Evolutionary conservation across 2,113 vertebrate genomes (phyloP).

Genomic region (Esox niger): DNA sequence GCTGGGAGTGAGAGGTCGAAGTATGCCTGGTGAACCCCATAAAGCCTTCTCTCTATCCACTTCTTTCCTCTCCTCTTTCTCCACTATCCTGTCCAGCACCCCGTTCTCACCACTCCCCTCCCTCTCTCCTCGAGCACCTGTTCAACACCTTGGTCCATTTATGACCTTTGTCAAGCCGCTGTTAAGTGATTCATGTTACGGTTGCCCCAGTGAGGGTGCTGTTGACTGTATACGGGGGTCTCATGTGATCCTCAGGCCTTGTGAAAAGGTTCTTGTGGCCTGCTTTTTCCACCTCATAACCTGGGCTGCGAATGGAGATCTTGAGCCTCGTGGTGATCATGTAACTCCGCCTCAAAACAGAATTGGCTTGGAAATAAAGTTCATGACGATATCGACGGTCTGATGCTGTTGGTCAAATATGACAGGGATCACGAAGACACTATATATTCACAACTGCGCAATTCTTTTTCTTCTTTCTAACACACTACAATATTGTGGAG

Average conservation of each 20-base stretch:
- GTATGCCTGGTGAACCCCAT: constrained; percentile 58
- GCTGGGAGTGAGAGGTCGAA: constrained; percentile 62
- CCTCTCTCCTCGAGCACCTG: constrained; percentile 60
- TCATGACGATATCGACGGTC: neutral
- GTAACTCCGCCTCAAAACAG: neutral
- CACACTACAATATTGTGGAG: no score
- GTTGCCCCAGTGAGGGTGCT: constrained; percentile 48
- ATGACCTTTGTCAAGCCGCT: constrained; percentile 61
- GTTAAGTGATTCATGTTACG: constrained; percentile 68
- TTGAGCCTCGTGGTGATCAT: neutral
- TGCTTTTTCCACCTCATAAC: constrained; percentile 17
- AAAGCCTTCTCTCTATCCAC: constrained; percentile 34
- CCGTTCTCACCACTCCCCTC: constrained; percentile 30
- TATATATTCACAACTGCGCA: no score
- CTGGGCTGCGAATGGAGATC: constrained; percentile 24
- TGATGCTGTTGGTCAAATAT: neutral
- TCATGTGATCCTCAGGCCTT: constrained; percentile 35
- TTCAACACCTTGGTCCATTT: constrained; percentile 70
- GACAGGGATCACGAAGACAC: no score
- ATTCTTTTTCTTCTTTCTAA: no score
- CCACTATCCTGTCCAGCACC: constrained; percentile 19
- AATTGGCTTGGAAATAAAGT: constrained; percentile 4
- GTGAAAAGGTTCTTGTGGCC: constrained; percentile 13
- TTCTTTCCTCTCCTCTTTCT: constrained; percentile 31
- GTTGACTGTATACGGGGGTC: constrained; percentile 52